Base-by-base conservation (phyloP, 1,140 invertebrate species). In the Drosophila mojavensis region DNA sequence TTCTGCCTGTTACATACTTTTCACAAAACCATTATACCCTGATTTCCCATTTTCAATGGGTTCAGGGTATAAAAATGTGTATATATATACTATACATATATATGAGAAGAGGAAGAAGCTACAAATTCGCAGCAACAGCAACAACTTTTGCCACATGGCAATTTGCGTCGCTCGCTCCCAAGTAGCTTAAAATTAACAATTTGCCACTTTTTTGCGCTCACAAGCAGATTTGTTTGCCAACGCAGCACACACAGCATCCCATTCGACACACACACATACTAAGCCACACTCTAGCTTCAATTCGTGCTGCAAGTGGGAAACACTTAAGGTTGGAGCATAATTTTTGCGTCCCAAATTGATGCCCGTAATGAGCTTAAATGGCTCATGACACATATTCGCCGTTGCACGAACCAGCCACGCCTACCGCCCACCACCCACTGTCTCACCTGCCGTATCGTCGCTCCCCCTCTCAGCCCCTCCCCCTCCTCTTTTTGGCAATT, bases 341-440 rank as follows among this genome's bases (percentile, higher is more conserved):
- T 80, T 80, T 75, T 83, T 75, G 72, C 81, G 64, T 81, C 67
- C 79, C 79, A 90, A 90, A 90, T 86, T 90, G 88, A 90, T 90
- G 88, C 82, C 83, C 79, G 81, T 90, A 90, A 90, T 90, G 88
- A 90, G 88, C 88, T 90, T 90, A 90, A 90, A 90, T 90, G 88
- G 86, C 88, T 90, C 88, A 90, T 84, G 88, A 86, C 86, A 90
- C 88, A 90, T 90, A 86, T 90, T 75, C 50, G 45, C 47, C 58
- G 58, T 15, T 69, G 66, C 59, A 62, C 39, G 50, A 61, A 50
- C 51, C 64, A 45, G 50, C 56, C 67, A 62, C 26, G 48, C 6
- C 5, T n/a, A 26, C 43, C 6, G 5, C 5, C 28, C 4, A 24
- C 20, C 20, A 2, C 20, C 20, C 3, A 10, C 33, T 0, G 33